Evolutionary conservation across 2,797 vertebrate species (phyloP), one percentile per base, ranked within the genome.

Genomic region (Todus mexicanus): DNA sequence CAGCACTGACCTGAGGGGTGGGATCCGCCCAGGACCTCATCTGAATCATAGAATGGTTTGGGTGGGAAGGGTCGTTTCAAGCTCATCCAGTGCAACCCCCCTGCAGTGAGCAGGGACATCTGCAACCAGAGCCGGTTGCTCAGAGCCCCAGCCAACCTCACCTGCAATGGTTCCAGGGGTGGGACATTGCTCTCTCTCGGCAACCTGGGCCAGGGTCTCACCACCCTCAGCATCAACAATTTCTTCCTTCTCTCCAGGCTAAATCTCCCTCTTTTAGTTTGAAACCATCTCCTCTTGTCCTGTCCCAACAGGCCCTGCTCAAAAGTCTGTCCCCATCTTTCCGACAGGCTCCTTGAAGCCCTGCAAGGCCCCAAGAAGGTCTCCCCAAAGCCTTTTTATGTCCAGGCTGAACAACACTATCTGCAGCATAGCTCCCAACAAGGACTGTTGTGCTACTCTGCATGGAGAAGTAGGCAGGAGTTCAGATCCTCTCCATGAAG

Each of bases 381-480:
- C 35, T 26, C 25, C 35, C 16, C 22, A 16, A 14, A 61, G 27
- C 18, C 37, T 29, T n/a, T n/a, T n/a, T n/a, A n/a, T n/a, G n/a
- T 60, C 25, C 59, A 60, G 59, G 37, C 27, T 63, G 59, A 40
- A 40, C 33, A 59, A 10, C 9, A 18, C 38, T 7, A n/a, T 53
- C 51, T 18, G 6, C n/a, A 25, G 17, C 15, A 59, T 48, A 12
- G 14, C 17, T 27, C 57, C 26, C 63, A 65, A 2, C 0, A 0
- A 40, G n/a, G 69, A 79, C 35, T 54, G 13, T 21, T 59, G 26
- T 64, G 18, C 60, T 20, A 5, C 27, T 18, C 33, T 1, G 0
- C 7, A 0, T 12, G 8, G 25, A 45, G 13, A 15, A 40, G 7
- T 7, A 22, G 29, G 83, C 3, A 45, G 65, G 65, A 8, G 43